Conservation (phyloP, 2,113 vertebrate genomes). For the Rhinopomastus cyanomelas region DNA sequence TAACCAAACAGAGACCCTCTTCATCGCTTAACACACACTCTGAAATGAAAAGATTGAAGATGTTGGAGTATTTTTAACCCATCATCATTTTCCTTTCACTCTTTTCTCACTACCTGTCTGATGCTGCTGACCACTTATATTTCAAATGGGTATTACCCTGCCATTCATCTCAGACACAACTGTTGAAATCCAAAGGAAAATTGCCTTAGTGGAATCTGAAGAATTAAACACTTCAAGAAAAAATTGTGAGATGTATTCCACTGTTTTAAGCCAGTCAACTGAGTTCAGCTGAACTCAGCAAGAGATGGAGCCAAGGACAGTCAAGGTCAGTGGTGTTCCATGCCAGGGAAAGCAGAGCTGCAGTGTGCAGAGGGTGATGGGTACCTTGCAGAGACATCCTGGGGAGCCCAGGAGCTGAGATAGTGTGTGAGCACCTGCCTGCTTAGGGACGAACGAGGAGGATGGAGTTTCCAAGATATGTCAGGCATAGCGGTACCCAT, state of each 20-base stretch:
- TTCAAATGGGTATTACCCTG: not conserved
- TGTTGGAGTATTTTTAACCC: not conserved
- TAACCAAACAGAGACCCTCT: conserved; percentile 44
- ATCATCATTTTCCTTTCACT: conserved; percentile 2
- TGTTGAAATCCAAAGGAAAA: not conserved
- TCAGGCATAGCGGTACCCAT: not conserved
- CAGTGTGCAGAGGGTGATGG: rapidly evolving
- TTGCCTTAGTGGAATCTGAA: not conserved
- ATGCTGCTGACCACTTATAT: not conserved
- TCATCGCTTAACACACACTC: not conserved
- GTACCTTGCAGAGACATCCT: not conserved
- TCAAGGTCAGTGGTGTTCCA: not conserved
- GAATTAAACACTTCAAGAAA: not conserved
- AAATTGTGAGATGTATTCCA: not conserved
- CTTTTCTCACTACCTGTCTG: not conserved
- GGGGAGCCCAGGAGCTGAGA: not conserved
- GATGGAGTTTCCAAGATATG: not conserved
- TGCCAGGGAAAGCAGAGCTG: not conserved
- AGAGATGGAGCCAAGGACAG: not conserved
- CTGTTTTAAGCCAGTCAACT: not conserved
- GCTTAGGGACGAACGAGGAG: not conserved
- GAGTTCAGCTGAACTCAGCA: not conserved
- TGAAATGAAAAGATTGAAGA: not conserved
- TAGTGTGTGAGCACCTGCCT: rapidly evolving
- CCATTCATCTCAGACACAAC: not conserved